phyloP scores from a whole-genome alignment of 2,113 vertebrate species.

The Pyrgilauda ruficollis region DNA sequence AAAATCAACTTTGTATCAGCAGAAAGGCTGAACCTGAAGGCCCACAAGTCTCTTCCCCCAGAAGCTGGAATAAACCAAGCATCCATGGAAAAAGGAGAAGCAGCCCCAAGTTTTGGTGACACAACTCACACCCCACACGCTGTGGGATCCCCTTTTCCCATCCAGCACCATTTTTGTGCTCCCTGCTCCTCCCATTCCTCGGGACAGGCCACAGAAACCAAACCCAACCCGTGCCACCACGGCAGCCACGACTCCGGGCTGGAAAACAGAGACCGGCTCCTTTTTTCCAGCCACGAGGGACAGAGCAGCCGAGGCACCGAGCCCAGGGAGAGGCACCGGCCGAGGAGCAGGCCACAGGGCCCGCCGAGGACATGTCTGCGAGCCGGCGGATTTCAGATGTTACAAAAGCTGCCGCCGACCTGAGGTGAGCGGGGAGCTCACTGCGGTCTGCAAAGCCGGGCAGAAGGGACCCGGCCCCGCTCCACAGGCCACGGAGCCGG shows the following conservation, averaged over 20 bases:
- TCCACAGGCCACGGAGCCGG: neutral
- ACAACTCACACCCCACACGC: neutral
- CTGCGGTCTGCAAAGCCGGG: neutral
- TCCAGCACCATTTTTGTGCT: neutral
- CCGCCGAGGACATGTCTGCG: neutral
- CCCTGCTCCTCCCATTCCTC: neutral
- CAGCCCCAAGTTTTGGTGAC: neutral
- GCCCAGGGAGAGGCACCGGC: neutral
- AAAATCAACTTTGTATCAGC: neutral
- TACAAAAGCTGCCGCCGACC: neutral
- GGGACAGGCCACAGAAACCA: neutral
- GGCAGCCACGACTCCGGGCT: neutral
- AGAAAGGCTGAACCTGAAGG: neutral
- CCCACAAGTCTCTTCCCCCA: neutral
- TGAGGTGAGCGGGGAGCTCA: neutral
- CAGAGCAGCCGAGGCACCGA: neutral
- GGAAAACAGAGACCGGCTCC: neutral
- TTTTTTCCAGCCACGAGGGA: neutral
- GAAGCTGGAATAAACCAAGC: rapidly evolving
- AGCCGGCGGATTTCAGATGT: rapidly evolving
- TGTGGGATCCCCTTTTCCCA: neutral
- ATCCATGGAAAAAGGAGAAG: neutral
- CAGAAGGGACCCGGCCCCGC: neutral
- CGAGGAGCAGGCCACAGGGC: neutral
- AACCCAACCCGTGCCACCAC: rapidly evolving